A percentile compares a stretch with the other conserved stretches of the same genome.
These are phyloP conservation scores for Antennarius maculatus DNA, from an alignment of 2,797 vertebrate species.

Conservation along the genomic window DNA sequence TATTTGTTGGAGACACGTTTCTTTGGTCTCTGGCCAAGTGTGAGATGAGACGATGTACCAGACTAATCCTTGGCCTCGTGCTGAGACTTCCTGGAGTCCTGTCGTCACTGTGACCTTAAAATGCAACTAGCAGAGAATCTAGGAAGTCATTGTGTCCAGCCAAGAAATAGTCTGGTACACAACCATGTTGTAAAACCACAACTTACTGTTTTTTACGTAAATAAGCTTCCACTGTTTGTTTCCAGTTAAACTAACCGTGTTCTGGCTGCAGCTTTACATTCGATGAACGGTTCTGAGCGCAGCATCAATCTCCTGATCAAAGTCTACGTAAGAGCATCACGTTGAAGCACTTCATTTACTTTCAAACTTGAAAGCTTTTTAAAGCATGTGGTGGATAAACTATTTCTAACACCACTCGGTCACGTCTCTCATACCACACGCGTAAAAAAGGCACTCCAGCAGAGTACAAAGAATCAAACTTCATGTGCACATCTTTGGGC, in stretches of 20 bases:
- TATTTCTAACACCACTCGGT: constrained; percentile 35
- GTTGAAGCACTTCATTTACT: constrained; percentile 17
- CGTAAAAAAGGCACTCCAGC: constrained; percentile 47
- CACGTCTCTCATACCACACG: constrained; percentile 38
- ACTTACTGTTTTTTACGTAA: constrained; percentile 28
- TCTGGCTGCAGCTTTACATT: constrained; percentile 6
- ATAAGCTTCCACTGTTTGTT: constrained; percentile 17
- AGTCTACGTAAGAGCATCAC: background rate
- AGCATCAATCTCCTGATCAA: background rate
- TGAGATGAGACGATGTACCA: constrained; percentile 16
- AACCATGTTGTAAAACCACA: constrained; percentile 18
- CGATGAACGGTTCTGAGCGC: background rate
- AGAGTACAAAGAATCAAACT: constrained; percentile 51
- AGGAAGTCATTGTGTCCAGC: constrained; percentile 24
- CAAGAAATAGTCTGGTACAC: constrained; percentile 28
- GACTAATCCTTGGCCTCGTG: constrained; percentile 18
- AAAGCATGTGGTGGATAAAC: constrained; percentile 19
- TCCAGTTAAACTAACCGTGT: constrained; percentile 8
- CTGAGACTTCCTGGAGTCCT: constrained; percentile 25
- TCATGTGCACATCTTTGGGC: constrained; percentile 51
- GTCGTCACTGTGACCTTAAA: constrained; percentile 22
- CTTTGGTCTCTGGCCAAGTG: background rate
- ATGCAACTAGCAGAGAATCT: constrained; percentile 18
- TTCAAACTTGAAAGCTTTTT: constrained; percentile 9
- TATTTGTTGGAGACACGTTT: background rate